Evolutionary conservation across 2,888 invertebrate species (phyloP), one percentile per base, ranked within the genome.

Genomic region (Conops quadrifasciatus): DNA sequence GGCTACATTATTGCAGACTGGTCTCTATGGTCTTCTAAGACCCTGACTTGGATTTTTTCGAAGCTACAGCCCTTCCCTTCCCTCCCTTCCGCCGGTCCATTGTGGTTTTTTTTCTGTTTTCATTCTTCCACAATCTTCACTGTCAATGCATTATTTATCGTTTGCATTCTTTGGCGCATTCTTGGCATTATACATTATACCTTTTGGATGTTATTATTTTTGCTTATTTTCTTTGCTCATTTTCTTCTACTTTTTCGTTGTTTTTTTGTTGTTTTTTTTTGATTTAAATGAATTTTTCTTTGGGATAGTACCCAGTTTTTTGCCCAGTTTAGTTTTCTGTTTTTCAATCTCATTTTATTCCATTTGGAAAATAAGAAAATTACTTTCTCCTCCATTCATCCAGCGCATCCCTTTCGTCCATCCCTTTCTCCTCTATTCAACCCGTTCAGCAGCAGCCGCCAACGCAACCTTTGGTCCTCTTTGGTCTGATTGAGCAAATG

Each of bases 71-170:
- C n/a, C n/a, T n/a, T n/a, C n/a, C n/a, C n/a, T n/a, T n/a, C 36
- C 36, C 36, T 9, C 4, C 4, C 9, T 7, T 4, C 36, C 9
- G 28, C 15, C 11, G 15, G 7, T 24, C 16, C 4, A 2, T 24
- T 58, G 15, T 58, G 28, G 26, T 51, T 13, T 47, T 65, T 19
- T 45, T 26, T 56, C n/a, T n/a, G n/a, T n/a, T 45, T 67, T 2
- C 24, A 16, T 56, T 56, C 26, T 4, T 24, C 58, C 56, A 56
- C 67, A 45, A 45, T 58, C 26, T 67, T 67, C n/a, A 58, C 67
- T 67, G 56, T 67, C 67, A 67, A 67, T 67, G 67, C 13, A 67
- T 67, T 67, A 67, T 67, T 67, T 67, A 67, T 58, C 67, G 58
- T 58, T 66, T 24, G 53, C 36, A 53, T 66, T 66, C 13, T 66